These are phyloP conservation scores for Microplitis manilae DNA, from an alignment of 2,888 invertebrate genomes.

Conservation along the genomic window DNA sequence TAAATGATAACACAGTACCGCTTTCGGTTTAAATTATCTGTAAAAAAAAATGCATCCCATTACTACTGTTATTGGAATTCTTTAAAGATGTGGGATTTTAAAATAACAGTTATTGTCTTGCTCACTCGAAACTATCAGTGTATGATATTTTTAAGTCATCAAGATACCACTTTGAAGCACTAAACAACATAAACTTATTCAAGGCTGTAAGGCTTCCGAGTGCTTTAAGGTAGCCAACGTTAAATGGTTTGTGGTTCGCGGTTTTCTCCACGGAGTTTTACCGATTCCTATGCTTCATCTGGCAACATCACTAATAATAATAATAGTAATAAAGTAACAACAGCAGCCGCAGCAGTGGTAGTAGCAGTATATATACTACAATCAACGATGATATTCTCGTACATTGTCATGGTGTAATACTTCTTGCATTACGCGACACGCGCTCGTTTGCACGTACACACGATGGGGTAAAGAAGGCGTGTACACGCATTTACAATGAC, in stretches of 20 bases:
- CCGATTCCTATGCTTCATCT: slow-evolving; percentile 27
- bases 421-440: slow-evolving; percentile 32
- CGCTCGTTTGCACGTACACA: slow-evolving; percentile 31
- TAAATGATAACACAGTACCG: background rate
- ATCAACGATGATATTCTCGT: slow-evolving; percentile 20
- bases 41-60: background rate
- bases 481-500: slow-evolving; percentile 29
- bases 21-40: background rate
- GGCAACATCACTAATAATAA: background rate
- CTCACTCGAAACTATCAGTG: slow-evolving; percentile 6
- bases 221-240: slow-evolving; percentile 4
- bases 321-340: slow-evolving; percentile 5
- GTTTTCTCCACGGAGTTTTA: slow-evolving; percentile 33
- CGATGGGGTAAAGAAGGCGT: slow-evolving; percentile 34
- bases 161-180: background rate
- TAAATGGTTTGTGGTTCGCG: slow-evolving; percentile 37
- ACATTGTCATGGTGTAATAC: slow-evolving; percentile 31
- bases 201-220: slow-evolving; percentile 7
- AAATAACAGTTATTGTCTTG: slow-evolving; percentile 26
- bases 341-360: background rate
- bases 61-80: background rate
- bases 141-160: background rate
- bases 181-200: background rate
- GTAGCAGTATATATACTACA: background rate
- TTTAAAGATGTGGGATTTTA: slow-evolving; percentile 4